These are phyloP conservation scores for Spilarctia lutea DNA, from an alignment of 2,888 invertebrate species.

Conservation along the genomic window DNA sequence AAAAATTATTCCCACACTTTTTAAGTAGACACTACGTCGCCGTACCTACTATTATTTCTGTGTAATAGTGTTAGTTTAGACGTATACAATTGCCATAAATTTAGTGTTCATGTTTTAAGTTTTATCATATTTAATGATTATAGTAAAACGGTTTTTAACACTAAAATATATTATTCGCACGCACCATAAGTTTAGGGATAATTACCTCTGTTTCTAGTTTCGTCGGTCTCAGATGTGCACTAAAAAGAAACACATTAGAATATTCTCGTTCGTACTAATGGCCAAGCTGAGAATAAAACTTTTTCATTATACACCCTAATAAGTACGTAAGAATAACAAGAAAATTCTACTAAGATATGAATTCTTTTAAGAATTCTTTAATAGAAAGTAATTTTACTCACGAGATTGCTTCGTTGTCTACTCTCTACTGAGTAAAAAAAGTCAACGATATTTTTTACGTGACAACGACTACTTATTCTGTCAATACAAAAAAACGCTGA, in stretches of 20 bases:
- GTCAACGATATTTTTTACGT: conserved; percentile 29
- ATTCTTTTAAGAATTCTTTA: not conserved
- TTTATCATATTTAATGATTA: not conserved
- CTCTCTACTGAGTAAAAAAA: conserved; percentile 7
- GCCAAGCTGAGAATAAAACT: not conserved
- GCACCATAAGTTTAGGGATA: not conserved
- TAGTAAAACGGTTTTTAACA: not conserved
- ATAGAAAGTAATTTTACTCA: conserved; percentile 1
- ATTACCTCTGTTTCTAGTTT: not conserved
- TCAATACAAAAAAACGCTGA: conserved; percentile 33
- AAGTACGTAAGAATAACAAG: not conserved
- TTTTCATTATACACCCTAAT: not conserved
- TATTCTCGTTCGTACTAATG: not conserved
- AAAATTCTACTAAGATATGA: not conserved
- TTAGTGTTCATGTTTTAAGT: not conserved
- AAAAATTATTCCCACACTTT: not conserved
- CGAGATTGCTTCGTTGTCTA: conserved; percentile 19
- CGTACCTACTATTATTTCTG: not conserved
- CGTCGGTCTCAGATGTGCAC: not conserved
- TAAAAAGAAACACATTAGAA: not conserved
- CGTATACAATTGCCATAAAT: not conserved
- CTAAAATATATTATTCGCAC: not conserved
- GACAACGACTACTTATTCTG: conserved; percentile 13
- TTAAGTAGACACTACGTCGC: not conserved
- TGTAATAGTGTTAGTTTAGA: not conserved